These are phyloP conservation scores for Muntiacus muntjak DNA, from an alignment of 2,113 vertebrate species.

Conservation along the genomic window DNA sequence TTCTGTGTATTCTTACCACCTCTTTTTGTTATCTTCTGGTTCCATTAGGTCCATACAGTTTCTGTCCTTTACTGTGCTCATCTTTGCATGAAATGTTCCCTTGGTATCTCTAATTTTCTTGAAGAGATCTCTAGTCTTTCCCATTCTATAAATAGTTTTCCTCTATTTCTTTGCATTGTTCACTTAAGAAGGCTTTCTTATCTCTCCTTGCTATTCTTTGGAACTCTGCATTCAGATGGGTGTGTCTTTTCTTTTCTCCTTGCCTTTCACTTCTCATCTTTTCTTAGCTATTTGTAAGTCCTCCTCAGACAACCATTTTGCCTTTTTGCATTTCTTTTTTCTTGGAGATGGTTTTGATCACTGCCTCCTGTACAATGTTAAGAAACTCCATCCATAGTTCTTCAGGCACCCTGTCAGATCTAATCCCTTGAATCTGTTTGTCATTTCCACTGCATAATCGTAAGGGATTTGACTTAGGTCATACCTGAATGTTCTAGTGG, in stretches of 20 bases:
- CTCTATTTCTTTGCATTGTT: not conserved
- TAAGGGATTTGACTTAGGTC: not conserved
- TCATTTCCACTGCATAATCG: not conserved
- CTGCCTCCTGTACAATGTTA: not conserved
- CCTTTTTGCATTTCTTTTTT: not conserved
- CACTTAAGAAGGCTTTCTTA: not conserved
- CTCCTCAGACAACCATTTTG: not conserved
- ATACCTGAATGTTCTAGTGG: not conserved
- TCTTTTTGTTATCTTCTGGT: not conserved
- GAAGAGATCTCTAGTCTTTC: not conserved
- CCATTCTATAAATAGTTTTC: not conserved
- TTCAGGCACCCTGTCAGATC: not conserved
- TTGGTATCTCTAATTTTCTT: not conserved
- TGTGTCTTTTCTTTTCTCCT: not conserved
- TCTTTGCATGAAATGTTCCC: not conserved
- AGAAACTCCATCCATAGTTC: not conserved
- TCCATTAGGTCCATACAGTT: not conserved
- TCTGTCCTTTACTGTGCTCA: not conserved
- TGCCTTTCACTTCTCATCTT: not conserved
- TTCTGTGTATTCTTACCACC: not conserved
- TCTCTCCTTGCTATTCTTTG: not conserved
- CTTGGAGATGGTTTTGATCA: not conserved
- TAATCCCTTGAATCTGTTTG: not conserved
- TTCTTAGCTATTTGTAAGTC: not conserved
- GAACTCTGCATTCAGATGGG: not conserved